Conservation (phyloP, 2,797 vertebrate species). For the Phalloptychus januarius region DNA sequence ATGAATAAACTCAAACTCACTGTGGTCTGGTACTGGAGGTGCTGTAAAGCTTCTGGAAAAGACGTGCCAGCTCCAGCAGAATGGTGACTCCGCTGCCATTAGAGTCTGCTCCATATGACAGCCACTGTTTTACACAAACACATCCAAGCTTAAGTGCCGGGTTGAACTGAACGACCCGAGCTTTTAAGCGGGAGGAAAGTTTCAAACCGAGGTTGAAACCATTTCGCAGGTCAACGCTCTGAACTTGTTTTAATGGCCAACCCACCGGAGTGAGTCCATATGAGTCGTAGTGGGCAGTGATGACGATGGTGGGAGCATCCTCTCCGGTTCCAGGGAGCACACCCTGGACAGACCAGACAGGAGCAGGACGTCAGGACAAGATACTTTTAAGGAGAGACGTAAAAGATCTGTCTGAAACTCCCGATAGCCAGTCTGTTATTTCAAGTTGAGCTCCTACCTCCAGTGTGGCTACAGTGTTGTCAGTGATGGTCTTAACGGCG, state of each 20-base stretch:
- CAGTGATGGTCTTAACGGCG: constrained; percentile 76
- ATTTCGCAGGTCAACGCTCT: not conserved
- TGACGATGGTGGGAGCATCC: constrained; percentile 80
- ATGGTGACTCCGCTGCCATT: constrained; percentile 83
- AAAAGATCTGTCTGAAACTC: not conserved
- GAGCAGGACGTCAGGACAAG: not conserved
- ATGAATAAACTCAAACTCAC: constrained; percentile 63
- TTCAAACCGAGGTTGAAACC: not conserved
- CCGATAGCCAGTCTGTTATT: not conserved
- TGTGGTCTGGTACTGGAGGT: constrained; percentile 74
- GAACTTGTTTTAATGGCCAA: not conserved
- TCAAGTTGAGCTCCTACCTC: constrained; percentile 72
- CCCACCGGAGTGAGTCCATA: constrained; percentile 84
- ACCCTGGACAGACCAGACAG: constrained; percentile 68
- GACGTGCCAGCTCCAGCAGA: constrained; percentile 81
- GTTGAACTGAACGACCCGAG: not conserved
- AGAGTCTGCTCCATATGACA: constrained; percentile 85
- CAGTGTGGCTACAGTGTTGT: constrained; percentile 76
- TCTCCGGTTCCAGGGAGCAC: constrained; percentile 77
- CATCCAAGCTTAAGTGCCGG: not conserved
- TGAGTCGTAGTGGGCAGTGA: constrained; percentile 85
- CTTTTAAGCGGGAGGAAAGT: not conserved
- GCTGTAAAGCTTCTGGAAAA: constrained; percentile 82
- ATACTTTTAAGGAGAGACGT: not conserved
- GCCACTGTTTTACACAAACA: constrained; percentile 71